Evolutionary conservation across 2,113 vertebrate genomes (phyloP), one percentile per base, ranked within the genome.

Genomic region (Channa maculata): DNA sequence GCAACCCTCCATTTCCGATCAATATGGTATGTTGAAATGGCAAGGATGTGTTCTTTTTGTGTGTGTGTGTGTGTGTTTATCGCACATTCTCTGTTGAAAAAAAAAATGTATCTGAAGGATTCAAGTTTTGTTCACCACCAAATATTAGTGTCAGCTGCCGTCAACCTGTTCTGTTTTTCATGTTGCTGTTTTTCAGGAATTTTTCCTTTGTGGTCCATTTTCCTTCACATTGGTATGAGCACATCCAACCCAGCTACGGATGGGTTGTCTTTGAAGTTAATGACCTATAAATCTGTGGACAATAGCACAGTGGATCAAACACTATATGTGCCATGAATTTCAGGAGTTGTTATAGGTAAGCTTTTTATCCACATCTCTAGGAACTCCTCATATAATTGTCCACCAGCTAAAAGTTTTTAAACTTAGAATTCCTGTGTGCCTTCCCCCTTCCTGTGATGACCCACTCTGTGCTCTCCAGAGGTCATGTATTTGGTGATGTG

Each of bases 351-450:
- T 82, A 83, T 77, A 61, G 75, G 15, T 88, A 92, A 94, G 80
- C 88, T 82, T 88, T 92, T 94, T 86, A 92, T 85, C 88, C 87
- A 59, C 80, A 75, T 87, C 86, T 88, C 87, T 74, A 84, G 82
- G 82, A 89, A 86, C 86, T 90, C 81, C 81, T 87, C 82, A 77
- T 86, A 83, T 86, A 89, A 90, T 91, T 90, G 86, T 90, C 84
- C 67, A 67, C 71, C 12, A 3, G 39, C 61, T 65, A 15, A 68
- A 53, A 48, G 58, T 75, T 87, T 87, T 84, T 63, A 76, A 78
- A 80, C 71, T 79, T 75, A 51, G 69, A 87, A 80, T 84, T 53
- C 75, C 62, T 3, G 39, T 72, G 59, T 84, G 55, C 70, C 77
- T 75, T 37, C 1, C 48, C 57, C 59, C 10, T 24, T 50, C 46